phyloP scores from a whole-genome alignment of 1,140 invertebrate genomes.

The Chlorops oryzae region DNA sequence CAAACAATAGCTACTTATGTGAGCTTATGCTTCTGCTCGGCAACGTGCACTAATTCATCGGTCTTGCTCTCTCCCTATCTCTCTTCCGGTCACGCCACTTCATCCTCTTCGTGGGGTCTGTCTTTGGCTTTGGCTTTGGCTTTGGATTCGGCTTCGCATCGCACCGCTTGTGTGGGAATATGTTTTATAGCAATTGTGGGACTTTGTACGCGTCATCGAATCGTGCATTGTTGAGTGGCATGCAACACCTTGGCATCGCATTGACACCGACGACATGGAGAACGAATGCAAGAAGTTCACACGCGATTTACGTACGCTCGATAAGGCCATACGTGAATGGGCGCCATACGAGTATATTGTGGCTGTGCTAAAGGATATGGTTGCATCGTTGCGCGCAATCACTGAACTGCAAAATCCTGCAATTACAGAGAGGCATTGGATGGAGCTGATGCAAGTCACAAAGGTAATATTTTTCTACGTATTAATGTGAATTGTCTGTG shows the following conservation, averaged over 20 bases:
- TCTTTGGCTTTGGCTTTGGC: too few relatives aligned
- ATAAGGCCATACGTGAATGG: slow-evolving; percentile 77
- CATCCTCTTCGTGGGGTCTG: too few relatives aligned
- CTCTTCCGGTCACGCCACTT: background rate
- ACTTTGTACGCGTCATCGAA: slow-evolving; percentile 70
- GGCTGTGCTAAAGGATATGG: slow-evolving; percentile 64
- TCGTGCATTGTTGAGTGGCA: slow-evolving; percentile 78
- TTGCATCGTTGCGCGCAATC: slow-evolving; percentile 72
- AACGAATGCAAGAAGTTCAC: slow-evolving; percentile 81
- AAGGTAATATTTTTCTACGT: too few relatives aligned
- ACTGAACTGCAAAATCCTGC: slow-evolving; percentile 84
- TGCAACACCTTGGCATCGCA: slow-evolving; percentile 73
- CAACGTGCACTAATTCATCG: too few relatives aligned
- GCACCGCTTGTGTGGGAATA: slow-evolving; percentile 7
- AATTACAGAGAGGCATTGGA: slow-evolving; percentile 81
- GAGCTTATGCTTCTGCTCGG: too few relatives aligned
- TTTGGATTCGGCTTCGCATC: too few relatives aligned
- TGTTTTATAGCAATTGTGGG: slow-evolving; percentile 65
- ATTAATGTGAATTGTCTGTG: too few relatives aligned
- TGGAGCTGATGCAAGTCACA: slow-evolving; percentile 77
- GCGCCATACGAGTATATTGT: slow-evolving; percentile 64
- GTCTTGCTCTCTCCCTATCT: background rate
- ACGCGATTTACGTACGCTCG: slow-evolving; percentile 69
- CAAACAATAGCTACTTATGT: too few relatives aligned
- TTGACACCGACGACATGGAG: slow-evolving; percentile 83